Evolutionary conservation across 64 coral and sea anemone genomes (phyloP), one percentile per base, ranked within the genome.

Genomic region (Dendrophyllia cribrosa): DNA sequence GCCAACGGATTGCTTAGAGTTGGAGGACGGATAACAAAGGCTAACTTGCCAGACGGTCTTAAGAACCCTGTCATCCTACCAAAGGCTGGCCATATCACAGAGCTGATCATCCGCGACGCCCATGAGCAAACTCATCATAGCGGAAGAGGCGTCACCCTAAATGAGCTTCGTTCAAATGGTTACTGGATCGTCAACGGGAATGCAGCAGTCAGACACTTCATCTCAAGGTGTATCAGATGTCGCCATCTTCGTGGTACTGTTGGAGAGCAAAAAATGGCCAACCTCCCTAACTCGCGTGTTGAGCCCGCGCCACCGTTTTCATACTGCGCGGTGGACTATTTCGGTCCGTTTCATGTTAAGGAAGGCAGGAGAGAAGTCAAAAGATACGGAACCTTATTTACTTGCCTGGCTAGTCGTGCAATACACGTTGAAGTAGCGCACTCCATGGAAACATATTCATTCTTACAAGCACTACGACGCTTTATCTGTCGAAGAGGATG

Each of bases 151-250:
- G 70, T 93, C 24, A 82, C 86, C 49, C 64, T 82, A 55, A 93
- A 88, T 49, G 75, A 93, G 43, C 49, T 88, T 43, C 84, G 43
- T 51, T 51, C 83, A 74, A 87, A 76, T 58, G 67, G 77, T 45
- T 88, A 79, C 73, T 88, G 92, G 92, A 61, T 93, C 14, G 63
- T 93, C 20, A 78, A 78, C 48, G 92, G 92, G 59, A 88, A 81
- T n/a, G 21, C 76, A 61, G 92, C 76, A 58, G 77, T 94, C 15
- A 68, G 76, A 44, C 51, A 58, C 23, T 60, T 68, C 17, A 90
- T 86, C 49, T 89, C 82, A 21, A 78, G 7, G 58, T 90, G 88
- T 70, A 44, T 95, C n/a, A 94, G 51, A 19, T 89, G 87, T 78
- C 59, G 62, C 24, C 61, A 70, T 93, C 61, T 93, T 3, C 13